Conservation (phyloP, 2,113 vertebrate species). For the Phaetusa simplex region DNA sequence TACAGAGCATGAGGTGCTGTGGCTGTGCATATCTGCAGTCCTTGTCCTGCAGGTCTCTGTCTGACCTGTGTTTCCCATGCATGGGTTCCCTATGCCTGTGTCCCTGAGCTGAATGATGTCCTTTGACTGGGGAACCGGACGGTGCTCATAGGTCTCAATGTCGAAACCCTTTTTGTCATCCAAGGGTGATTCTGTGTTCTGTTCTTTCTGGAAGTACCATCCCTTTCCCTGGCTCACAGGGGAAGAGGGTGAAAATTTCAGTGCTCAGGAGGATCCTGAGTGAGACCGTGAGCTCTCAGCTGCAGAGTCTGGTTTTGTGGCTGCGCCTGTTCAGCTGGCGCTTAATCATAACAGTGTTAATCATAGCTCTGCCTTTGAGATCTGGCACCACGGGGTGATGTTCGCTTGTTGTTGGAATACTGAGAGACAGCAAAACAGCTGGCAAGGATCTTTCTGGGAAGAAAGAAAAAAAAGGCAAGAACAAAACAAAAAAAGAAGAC, state of each 20-base stretch:
- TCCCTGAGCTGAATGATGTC: neutral
- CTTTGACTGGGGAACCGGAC: neutral
- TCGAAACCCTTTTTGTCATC: neutral
- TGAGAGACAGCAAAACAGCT: neutral
- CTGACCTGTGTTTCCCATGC: neutral
- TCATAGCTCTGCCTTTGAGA: neutral
- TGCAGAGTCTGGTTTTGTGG: neutral
- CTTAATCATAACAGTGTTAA: neutral
- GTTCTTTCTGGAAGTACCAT: conserved; percentile 12
- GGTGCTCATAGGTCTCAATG: neutral
- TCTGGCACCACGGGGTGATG: neutral
- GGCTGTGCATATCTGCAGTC: neutral
- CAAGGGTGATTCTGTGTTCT: neutral
- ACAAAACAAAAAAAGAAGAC: neutral
- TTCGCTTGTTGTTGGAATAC: neutral
- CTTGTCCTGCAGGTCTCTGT: neutral
- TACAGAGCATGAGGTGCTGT: neutral
- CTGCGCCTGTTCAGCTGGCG: neutral
- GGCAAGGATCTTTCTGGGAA: neutral
- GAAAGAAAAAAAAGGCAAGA: neutral
- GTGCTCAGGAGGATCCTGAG: neutral
- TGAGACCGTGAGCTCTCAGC: neutral
- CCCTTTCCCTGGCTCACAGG: neutral
- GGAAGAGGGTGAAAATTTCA: neutral
- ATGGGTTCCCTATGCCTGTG: neutral